Conservation (phyloP, 2,888 invertebrate genomes). For the Adineta ricciae region DNA sequence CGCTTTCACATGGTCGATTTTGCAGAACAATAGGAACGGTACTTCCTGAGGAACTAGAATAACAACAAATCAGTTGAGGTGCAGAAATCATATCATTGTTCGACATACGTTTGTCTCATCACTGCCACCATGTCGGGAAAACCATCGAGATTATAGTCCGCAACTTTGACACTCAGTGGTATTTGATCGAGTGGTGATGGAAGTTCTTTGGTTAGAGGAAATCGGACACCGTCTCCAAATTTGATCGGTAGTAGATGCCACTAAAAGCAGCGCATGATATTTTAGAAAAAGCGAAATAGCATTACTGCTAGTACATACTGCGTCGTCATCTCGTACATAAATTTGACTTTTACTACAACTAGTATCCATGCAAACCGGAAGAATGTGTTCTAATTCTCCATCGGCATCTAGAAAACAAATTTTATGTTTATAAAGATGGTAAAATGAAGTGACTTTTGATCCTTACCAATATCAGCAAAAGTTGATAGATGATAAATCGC, state of each 20-base stretch:
- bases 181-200: conserved; percentile 13
- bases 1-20: conserved; percentile 63
- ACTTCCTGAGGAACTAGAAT: background rate
- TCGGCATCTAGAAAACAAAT: conserved; percentile 61
- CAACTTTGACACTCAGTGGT: conserved; percentile 57
- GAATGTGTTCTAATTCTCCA: conserved; percentile 68
- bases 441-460: background rate
- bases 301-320: no score
- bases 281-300: no score
- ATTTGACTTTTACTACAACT: conserved; percentile 54
- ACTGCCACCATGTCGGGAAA: conserved; percentile 80
- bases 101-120: conserved; percentile 46
- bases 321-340: conserved; percentile 35
- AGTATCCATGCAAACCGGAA: conserved; percentile 68
- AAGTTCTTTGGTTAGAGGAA: background rate
- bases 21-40: conserved; percentile 64
- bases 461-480: conserved; percentile 64
- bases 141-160: conserved; percentile 90
- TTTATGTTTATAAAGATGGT: background rate
- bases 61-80: background rate
- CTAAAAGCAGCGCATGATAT: background rate
- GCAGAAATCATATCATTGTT: background rate
- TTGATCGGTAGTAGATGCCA: conserved; percentile 30
- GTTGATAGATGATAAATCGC: conserved; percentile 63
- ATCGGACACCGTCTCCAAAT: conserved; percentile 6